phyloP scores from a whole-genome alignment of 2,797 vertebrate genomes.

The Sternarchorhynchus goeldii region DNA sequence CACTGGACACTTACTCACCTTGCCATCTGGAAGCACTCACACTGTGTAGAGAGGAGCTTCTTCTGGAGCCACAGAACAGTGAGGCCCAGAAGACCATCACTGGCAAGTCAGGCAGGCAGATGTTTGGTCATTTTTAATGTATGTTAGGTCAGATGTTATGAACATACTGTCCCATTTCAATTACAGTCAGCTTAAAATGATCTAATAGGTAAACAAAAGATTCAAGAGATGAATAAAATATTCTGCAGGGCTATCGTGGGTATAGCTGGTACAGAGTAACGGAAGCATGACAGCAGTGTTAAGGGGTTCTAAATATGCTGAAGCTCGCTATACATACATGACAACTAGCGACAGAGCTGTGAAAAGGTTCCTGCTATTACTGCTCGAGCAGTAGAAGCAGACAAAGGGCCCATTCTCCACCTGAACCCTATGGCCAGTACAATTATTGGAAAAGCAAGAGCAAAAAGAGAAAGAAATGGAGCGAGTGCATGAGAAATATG shows the following conservation, averaged over 20 bases:
- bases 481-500: slow-evolving; percentile 20
- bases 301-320: slow-evolving; percentile 22
- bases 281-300: slow-evolving; percentile 3
- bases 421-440: slow-evolving; percentile 38
- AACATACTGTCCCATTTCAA: neutral
- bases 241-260: neutral
- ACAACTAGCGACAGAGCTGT: slow-evolving; percentile 60
- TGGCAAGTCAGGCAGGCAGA: slow-evolving; percentile 13
- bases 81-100: slow-evolving; percentile 13
- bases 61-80: neutral
- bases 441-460: slow-evolving; percentile 25
- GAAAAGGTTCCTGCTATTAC: slow-evolving; percentile 67
- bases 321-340: slow-evolving; percentile 35
- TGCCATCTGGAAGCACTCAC: slow-evolving; percentile 40
- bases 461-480: slow-evolving; percentile 38
- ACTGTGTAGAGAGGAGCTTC: slow-evolving; percentile 32
- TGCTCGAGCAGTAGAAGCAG: slow-evolving; percentile 62
- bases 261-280: neutral
- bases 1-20: slow-evolving; percentile 3
- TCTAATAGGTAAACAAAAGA: neutral
- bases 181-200: slow-evolving; percentile 3
- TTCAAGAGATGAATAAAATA: neutral
- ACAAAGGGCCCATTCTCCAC: slow-evolving; percentile 66
- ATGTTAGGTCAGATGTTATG: neutral
- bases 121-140: slow-evolving; percentile 26